Percentiles rank a stretch among this genome's conserved stretches.
These are phyloP conservation scores for Talpa occidentalis DNA, from an alignment of 2,113 vertebrate species.

Conservation along the genomic window DNA sequence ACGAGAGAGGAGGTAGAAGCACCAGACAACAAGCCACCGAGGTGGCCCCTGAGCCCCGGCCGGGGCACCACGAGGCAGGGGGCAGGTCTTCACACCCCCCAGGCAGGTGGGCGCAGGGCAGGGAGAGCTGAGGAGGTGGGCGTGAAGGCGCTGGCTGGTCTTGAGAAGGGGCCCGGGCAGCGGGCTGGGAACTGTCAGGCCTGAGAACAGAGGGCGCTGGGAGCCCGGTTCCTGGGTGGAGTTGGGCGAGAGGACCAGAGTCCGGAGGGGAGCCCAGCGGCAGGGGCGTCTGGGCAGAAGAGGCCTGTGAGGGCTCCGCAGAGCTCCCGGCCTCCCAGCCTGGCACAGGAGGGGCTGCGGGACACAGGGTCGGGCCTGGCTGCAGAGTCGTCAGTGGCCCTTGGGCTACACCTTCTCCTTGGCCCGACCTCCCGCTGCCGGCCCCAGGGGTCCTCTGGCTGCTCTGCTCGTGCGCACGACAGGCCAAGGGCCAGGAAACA, in stretches of 20 bases:
- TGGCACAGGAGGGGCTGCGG: no score
- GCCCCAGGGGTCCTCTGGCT: not conserved
- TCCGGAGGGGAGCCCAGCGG: no score
- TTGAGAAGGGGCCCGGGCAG: not conserved
- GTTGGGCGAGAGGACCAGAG: not conserved
- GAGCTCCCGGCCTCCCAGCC: no score
- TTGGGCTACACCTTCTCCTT: not conserved
- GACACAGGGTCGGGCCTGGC: no score
- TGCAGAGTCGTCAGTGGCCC: no score
- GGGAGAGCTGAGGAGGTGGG: not conserved
- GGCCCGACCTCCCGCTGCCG: not conserved
- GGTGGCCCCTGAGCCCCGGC: not conserved
- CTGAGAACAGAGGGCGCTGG: not conserved
- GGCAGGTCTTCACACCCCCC: not conserved
- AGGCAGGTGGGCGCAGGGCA: not conserved
- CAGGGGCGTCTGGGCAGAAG: not conserved
- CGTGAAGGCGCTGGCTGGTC: not conserved
- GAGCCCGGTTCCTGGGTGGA: no score
- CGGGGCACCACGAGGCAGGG: not conserved
- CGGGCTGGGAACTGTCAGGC: not conserved
- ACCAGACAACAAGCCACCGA: not conserved
- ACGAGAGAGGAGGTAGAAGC: not conserved
- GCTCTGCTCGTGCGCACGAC: not conserved
- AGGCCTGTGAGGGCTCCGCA: no score
- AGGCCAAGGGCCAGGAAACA: not conserved